Evolutionary conservation across 2,797 vertebrate species (phyloP).

Genomic region (Micromesistius poutassou): DNA sequence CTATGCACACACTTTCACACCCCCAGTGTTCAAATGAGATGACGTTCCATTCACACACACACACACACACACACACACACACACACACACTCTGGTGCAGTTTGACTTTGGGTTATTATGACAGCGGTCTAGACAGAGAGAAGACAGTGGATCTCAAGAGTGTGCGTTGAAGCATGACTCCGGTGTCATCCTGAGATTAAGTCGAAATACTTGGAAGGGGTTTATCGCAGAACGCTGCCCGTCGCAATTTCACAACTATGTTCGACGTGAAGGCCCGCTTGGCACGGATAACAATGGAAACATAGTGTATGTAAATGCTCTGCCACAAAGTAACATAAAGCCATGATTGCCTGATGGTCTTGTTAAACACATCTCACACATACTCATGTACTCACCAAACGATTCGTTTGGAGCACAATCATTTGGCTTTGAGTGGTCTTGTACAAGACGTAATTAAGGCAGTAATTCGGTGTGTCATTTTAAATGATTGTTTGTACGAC

Average conservation of each 20-base stretch:
- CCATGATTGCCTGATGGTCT: background rate
- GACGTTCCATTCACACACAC: background rate
- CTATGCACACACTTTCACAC: conserved; percentile 44
- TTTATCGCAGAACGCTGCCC: background rate
- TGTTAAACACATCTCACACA: background rate
- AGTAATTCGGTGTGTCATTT: background rate
- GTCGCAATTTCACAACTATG: background rate
- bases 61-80: background rate
- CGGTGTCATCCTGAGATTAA: conserved; percentile 53
- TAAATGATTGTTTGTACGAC: background rate
- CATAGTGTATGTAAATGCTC: background rate
- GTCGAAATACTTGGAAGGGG: conserved; percentile 17
- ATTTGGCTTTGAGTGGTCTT: background rate
- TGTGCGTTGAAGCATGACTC: conserved; percentile 31
- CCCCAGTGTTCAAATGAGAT: conserved; percentile 30
- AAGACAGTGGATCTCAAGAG: conserved; percentile 49
- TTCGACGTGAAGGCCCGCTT: background rate
- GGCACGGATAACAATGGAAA: background rate
- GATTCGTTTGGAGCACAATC: background rate
- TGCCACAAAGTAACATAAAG: background rate
- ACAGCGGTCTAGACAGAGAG: conserved; percentile 65
- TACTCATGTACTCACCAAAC: background rate
- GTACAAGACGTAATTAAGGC: background rate
- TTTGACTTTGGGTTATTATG: conserved; percentile 57
- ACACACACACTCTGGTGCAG: background rate